phyloP scores from a whole-genome alignment of 1,140 invertebrate genomes.

The Amphibalanus amphitrite region DNA sequence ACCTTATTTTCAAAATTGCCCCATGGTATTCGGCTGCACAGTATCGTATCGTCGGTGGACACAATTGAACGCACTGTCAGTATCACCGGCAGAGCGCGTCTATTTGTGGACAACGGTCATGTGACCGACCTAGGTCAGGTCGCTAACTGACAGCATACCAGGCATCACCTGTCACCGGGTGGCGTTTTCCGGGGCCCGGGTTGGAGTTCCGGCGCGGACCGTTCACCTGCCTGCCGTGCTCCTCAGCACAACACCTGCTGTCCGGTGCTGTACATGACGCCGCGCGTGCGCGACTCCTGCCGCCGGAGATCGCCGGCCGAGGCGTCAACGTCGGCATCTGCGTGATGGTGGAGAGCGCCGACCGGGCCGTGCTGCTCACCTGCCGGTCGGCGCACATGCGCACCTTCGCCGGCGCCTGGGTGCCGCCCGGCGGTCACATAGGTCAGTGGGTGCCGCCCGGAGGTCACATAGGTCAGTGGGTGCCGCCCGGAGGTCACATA shows the following conservation, averaged over 20 bases:
- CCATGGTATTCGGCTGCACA: no score
- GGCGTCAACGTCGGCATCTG: slow-evolving; percentile 27
- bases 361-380: slow-evolving; percentile 26
- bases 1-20: no score
- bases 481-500: no score
- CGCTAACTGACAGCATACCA: no score
- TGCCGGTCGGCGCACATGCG: slow-evolving; percentile 24
- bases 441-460: slow-evolving; percentile 14
- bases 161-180: no score
- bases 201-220: no score
- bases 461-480: neutral
- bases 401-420: slow-evolving; percentile 30
- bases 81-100: no score
- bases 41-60: no score
- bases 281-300: slow-evolving; percentile 2
- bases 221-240: neutral
- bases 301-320: slow-evolving; percentile 11
- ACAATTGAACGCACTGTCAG: no score
- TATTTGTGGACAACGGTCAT: no score
- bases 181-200: no score
- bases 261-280: slow-evolving; percentile 9
- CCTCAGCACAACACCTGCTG: slow-evolving; percentile 14
- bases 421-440: slow-evolving; percentile 28
- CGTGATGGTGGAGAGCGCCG: slow-evolving; percentile 24
- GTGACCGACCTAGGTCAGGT: no score